Percentiles rank a stretch among this genome's conserved stretches.
phyloP scores from a whole-genome alignment of 2,888 invertebrate genomes.

The Pristionchus exspectatus region DNA sequence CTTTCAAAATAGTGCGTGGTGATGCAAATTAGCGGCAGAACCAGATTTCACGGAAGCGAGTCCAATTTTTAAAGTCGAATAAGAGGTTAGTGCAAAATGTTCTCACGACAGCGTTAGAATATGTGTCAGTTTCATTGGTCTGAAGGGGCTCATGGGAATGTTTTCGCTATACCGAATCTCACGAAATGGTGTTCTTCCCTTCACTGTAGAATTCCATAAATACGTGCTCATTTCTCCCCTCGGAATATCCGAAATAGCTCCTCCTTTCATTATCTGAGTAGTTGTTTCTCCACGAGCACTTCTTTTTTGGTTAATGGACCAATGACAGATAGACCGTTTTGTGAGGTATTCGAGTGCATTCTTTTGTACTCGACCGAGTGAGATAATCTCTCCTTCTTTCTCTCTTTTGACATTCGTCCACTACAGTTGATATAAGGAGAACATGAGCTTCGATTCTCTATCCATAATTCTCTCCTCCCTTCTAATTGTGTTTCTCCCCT shows the following conservation, averaged over 20 bases:
- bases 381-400: not conserved
- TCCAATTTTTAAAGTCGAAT: not conserved
- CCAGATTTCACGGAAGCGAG: not conserved
- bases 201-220: not conserved
- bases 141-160: not conserved
- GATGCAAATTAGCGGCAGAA: not conserved
- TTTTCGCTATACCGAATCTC: not conserved
- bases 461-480: not conserved
- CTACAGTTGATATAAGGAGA: not conserved
- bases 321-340: not conserved
- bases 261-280: not conserved
- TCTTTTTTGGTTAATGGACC: not conserved
- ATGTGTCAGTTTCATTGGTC: not conserved
- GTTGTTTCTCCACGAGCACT: not conserved
- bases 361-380: not conserved
- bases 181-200: not conserved
- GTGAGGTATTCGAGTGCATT: not conserved
- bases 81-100: not conserved
- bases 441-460: not conserved
- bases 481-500: not conserved
- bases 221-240: not conserved
- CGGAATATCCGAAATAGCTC: not conserved
- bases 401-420: not conserved
- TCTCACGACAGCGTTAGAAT: not conserved
- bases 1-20: not conserved